A percentile compares a stretch with the other conserved stretches of the same genome.
These are phyloP conservation scores for Scomber japonicus DNA, from an alignment of 2,113 vertebrate species.

Conservation along the genomic window DNA sequence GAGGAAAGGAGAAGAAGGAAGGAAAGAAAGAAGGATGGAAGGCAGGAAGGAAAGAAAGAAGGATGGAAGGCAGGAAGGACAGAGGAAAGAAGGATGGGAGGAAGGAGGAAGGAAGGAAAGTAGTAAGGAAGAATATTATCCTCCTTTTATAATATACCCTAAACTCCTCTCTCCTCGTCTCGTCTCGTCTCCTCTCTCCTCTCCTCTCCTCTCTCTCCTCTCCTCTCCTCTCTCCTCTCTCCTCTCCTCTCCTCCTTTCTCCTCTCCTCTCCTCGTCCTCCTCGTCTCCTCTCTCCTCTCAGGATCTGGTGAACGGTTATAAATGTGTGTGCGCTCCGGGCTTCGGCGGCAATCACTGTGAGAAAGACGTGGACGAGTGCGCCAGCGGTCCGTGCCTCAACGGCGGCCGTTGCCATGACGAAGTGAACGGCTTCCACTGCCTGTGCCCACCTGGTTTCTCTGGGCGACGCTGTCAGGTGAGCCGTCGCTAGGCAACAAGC, in stretches of 20 bases:
- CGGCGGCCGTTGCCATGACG: constrained; percentile 91
- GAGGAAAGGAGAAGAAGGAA: no score
- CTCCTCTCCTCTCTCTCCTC: no score
- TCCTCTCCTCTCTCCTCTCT: no score
- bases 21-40: no score
- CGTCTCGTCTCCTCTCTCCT: no score
- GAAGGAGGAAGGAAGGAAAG: no score
- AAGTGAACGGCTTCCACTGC: constrained; percentile 92
- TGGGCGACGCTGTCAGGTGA: constrained; percentile 94
- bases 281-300: background rate
- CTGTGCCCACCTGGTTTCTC: constrained; percentile 93
- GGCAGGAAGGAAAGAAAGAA: no score
- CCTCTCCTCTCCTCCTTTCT: accelerated
- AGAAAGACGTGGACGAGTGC: constrained; percentile 92
- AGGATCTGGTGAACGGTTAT: constrained; percentile 94
- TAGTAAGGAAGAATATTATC: no score
- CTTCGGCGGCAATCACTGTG: constrained; percentile 90
- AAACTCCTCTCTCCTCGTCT: no score
- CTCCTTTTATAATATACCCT: no score
- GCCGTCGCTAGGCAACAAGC: background rate
- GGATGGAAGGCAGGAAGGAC: no score
- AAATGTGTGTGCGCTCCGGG: constrained; percentile 90
- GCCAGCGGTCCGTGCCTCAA: constrained; percentile 92
- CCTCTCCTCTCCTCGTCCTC: accelerated
- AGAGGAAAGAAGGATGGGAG: no score